These are phyloP conservation scores for Vandiemenella viatica DNA, from an alignment of 2,888 invertebrate species.

Conservation along the genomic window DNA sequence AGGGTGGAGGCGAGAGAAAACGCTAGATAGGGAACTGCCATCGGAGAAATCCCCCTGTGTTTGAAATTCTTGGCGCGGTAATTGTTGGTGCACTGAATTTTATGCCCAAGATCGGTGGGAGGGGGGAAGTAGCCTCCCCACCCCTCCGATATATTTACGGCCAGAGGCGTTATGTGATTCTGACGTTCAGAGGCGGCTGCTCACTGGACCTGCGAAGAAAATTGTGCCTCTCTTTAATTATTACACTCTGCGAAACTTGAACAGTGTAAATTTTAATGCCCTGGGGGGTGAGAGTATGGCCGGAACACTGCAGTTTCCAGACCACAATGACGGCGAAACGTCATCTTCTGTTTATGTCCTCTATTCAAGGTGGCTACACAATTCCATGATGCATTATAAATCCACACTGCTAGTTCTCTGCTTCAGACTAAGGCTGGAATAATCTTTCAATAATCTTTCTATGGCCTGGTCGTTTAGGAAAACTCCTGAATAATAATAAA, in stretches of 20 bases:
- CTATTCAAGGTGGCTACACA: too few relatives aligned
- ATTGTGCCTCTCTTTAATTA: background rate
- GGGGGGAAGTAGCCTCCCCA: background rate
- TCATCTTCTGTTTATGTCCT: too few relatives aligned
- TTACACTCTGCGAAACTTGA: background rate
- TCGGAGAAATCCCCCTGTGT: background rate
- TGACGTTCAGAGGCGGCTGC: background rate
- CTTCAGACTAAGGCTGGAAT: too few relatives aligned
- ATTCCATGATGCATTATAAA: too few relatives aligned
- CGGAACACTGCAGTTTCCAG: too few relatives aligned
- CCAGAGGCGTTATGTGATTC: background rate
- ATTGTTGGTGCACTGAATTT: conserved; percentile 10
- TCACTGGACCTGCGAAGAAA: background rate
- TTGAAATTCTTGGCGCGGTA: conserved; percentile 4
- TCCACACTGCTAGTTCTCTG: too few relatives aligned
- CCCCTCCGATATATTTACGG: background rate
- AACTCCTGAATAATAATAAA: too few relatives aligned
- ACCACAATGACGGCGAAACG: too few relatives aligned
- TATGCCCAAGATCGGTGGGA: conserved; percentile 1
- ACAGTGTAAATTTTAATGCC: background rate
- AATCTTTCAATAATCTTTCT: too few relatives aligned
- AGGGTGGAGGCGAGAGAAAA: background rate
- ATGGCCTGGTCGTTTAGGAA: too few relatives aligned
- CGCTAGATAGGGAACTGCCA: background rate
- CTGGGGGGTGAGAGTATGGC: too few relatives aligned